These are phyloP conservation scores for Antrozous pallidus DNA, from an alignment of 2,797 vertebrate genomes.

Conservation along the genomic window DNA sequence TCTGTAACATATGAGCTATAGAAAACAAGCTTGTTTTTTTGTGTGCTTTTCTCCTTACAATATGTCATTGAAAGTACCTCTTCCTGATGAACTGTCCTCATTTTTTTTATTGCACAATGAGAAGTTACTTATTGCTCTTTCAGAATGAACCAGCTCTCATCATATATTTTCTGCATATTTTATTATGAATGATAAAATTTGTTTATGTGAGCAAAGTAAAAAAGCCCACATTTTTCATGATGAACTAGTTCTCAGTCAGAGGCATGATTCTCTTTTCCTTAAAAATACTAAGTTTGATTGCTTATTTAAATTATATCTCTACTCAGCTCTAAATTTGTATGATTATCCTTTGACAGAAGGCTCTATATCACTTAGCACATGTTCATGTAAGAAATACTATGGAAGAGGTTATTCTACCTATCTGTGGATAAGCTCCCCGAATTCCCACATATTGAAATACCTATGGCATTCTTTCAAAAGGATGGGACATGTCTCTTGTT, in stretches of 20 bases:
- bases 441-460: not conserved
- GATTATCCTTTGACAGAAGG: constrained; percentile 58
- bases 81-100: constrained; percentile 57
- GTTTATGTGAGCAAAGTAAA: constrained; percentile 64
- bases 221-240: constrained; percentile 61
- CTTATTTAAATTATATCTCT: constrained; percentile 65
- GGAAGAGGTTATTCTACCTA: not conserved
- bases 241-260: constrained; percentile 41
- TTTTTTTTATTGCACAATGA: constrained; percentile 53
- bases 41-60: not conserved
- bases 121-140: constrained; percentile 71
- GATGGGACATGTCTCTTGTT: not conserved
- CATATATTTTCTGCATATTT: constrained; percentile 72
- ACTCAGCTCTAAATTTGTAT: constrained; percentile 40
- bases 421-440: not conserved
- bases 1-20: constrained; percentile 51
- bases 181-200: constrained; percentile 62
- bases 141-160: constrained; percentile 59
- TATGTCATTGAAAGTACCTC: constrained; percentile 53
- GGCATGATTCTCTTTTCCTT: constrained; percentile 21
- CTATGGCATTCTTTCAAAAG: not conserved
- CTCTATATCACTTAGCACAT: constrained; percentile 50
- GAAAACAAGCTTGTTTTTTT: constrained; percentile 54
- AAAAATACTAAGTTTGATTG: constrained; percentile 54
- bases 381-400: constrained; percentile 12